phyloP scores from a whole-genome alignment of 2,888 invertebrate species.

The Dioctria linearis region DNA sequence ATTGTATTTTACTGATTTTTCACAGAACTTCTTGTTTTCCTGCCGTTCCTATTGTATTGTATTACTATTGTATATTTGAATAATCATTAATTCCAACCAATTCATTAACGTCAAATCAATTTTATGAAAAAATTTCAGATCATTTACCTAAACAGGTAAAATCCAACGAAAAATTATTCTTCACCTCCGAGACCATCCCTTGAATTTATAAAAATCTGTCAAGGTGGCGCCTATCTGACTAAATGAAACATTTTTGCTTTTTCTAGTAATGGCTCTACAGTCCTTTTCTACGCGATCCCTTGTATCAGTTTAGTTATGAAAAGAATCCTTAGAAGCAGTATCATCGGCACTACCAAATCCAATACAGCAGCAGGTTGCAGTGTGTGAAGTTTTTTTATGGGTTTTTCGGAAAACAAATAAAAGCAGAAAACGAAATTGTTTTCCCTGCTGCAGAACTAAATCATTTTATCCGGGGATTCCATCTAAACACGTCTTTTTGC shows the following conservation, averaged over 20 bases:
- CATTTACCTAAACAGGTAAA: background rate
- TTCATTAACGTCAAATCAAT: background rate
- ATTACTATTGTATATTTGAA: no score
- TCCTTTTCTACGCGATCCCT: background rate
- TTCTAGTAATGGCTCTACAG: background rate
- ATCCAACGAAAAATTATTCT: background rate
- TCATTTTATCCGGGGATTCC: slow-evolving; percentile 31
- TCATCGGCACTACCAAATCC: background rate
- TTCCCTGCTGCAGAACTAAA: slow-evolving; percentile 19
- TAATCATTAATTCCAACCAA: no score
- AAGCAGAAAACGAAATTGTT: slow-evolving; percentile 13
- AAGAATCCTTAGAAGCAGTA: background rate
- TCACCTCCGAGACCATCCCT: background rate
- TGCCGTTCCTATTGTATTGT: no score
- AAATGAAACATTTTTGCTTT: slow-evolving; percentile 31
- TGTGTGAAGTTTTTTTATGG: slow-evolving; percentile 29
- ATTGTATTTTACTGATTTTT: no score
- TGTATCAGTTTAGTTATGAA: background rate
- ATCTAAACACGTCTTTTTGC: slow-evolving; percentile 32
- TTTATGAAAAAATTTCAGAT: background rate
- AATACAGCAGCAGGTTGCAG: slow-evolving; percentile 38
- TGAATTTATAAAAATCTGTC: slow-evolving; percentile 13
- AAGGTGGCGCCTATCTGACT: slow-evolving; percentile 26
- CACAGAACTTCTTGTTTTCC: no score
- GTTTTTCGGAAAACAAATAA: slow-evolving; percentile 31